Evolutionary conservation across 2,113 vertebrate species (phyloP).

Genomic region (Theropithecus gelada): DNA sequence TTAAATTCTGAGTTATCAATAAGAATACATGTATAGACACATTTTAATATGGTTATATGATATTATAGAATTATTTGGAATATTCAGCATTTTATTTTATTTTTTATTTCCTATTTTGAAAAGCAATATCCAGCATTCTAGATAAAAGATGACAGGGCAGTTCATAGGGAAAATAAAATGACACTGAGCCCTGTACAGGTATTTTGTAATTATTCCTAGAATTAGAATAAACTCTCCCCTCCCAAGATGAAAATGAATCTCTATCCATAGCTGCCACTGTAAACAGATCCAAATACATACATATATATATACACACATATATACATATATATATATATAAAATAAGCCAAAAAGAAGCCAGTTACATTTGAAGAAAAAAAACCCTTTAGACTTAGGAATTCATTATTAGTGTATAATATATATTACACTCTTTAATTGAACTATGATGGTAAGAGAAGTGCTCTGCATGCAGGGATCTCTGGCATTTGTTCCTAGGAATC

Average conservation of each 20-base stretch:
- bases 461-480: background rate
- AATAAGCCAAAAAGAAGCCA: background rate
- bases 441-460: background rate
- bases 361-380: background rate
- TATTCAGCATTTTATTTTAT: background rate
- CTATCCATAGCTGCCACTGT: background rate
- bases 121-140: background rate
- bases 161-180: background rate
- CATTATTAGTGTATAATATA: background rate
- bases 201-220: background rate
- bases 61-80: background rate
- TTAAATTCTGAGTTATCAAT: slow-evolving; percentile 67
- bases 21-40: background rate
- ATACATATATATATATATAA: background rate
- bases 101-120: too few relatives aligned
- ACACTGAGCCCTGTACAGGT: background rate
- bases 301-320: background rate
- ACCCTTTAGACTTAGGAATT: background rate
- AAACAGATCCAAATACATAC: background rate
- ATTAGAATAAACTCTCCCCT: background rate
- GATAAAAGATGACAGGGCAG: background rate
- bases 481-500: background rate
- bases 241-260: background rate
- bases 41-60: background rate
- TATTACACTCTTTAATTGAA: background rate